phyloP scores from a whole-genome alignment of 2,888 invertebrate species.

The Microchrysa polita region DNA sequence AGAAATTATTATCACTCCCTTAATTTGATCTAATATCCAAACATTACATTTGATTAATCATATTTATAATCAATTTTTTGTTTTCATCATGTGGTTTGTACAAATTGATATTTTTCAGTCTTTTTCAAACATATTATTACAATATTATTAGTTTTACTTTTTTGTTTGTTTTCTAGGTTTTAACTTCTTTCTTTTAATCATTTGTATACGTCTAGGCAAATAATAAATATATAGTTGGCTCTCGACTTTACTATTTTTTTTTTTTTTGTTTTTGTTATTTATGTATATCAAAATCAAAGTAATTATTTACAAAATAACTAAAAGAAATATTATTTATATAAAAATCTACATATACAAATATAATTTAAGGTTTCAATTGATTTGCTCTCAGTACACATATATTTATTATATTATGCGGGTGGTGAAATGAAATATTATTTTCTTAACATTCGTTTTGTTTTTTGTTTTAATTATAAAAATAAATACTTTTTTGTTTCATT shows the following conservation, averaged over 20 bases:
- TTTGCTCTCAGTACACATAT: slow-evolving; percentile 27
- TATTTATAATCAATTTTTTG: slow-evolving; percentile 28
- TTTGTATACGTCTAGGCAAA: slow-evolving; percentile 24
- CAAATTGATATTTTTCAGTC: slow-evolving; percentile 43
- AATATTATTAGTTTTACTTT: slow-evolving; percentile 24
- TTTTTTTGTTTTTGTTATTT: not conserved
- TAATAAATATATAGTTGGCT: slow-evolving; percentile 36
- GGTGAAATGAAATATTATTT: slow-evolving; percentile 48
- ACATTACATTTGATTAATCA: slow-evolving; percentile 30
- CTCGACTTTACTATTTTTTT: slow-evolving; percentile 4
- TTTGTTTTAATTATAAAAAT: slow-evolving; percentile 9
- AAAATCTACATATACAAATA: slow-evolving; percentile 29
- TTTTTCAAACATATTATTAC: slow-evolving; percentile 37
- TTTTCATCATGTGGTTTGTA: slow-evolving; percentile 36
- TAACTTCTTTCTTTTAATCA: not conserved
- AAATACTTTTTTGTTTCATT: slow-evolving; percentile 43
- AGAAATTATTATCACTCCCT: slow-evolving; percentile 29
- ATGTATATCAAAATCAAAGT: slow-evolving; percentile 28
- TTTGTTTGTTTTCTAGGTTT: slow-evolving; percentile 26
- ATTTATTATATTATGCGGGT: too few relatives aligned
- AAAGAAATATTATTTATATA: slow-evolving; percentile 25
- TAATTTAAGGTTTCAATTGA: slow-evolving; percentile 16
- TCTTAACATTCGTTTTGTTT: slow-evolving; percentile 12
- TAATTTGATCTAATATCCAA: slow-evolving; percentile 27
- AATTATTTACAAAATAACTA: slow-evolving; percentile 19